phyloP scores from a whole-genome alignment of 2,888 invertebrate genomes.

The Drosophila kuntzei region DNA sequence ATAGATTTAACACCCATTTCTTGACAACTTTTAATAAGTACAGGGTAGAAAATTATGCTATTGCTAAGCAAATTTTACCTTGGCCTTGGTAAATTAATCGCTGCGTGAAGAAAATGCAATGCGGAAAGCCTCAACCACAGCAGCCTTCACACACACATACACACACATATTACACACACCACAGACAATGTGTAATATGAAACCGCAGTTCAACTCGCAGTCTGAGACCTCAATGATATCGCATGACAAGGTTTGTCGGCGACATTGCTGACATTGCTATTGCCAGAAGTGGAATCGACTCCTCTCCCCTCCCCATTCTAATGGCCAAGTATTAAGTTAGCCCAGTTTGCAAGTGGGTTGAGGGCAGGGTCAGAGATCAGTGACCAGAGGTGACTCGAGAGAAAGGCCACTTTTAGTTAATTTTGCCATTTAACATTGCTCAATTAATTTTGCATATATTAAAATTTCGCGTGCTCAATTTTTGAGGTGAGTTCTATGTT shows the following conservation, averaged over 20 bases:
- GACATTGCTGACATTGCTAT: conserved; percentile 31
- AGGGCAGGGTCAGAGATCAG: conserved; percentile 9
- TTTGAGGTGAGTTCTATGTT: conserved; percentile 1
- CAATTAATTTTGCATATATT: conserved; percentile 81
- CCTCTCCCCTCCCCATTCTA: too few relatives aligned
- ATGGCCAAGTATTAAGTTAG: conserved; percentile 12
- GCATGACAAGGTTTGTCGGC: conserved; percentile 42
- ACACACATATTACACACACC: not conserved
- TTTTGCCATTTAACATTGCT: conserved; percentile 64
- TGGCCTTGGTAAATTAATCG: conserved; percentile 79
- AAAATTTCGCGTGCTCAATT: conserved; percentile 40
- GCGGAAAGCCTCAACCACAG: conserved; percentile 62
- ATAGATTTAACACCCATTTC: too few relatives aligned
- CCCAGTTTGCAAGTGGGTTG: conserved; percentile 28
- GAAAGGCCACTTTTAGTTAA: conserved; percentile 34
- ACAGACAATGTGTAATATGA: conserved; percentile 34
- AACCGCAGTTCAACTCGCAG: conserved; percentile 39
- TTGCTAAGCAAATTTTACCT: conserved; percentile 24
- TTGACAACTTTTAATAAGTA: too few relatives aligned
- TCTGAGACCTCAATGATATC: conserved; percentile 45
- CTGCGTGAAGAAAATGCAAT: conserved; percentile 66
- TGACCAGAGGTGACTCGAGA: conserved; percentile 13
- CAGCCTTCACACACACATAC: conserved; percentile 27
- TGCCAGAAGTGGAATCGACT: not conserved
- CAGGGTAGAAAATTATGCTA: not conserved